phyloP scores from a whole-genome alignment of 2,888 invertebrate genomes.

The Dichetophora obliterata region DNA sequence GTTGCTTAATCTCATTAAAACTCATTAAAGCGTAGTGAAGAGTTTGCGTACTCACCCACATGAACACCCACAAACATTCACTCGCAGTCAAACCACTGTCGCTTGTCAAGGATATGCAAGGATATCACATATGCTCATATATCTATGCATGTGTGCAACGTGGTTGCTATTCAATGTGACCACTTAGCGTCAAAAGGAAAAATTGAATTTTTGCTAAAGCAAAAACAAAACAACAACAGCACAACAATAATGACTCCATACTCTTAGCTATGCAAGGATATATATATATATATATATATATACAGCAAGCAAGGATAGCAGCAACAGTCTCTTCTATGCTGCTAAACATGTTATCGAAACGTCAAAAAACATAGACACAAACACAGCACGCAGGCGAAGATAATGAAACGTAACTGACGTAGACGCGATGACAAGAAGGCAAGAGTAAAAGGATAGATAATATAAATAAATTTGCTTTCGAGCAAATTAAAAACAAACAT shows the following conservation, averaged over 20 bases:
- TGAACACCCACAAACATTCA: background rate
- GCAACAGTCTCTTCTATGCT: background rate
- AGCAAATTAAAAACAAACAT: slow-evolving; percentile 49
- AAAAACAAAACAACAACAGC: slow-evolving; percentile 13
- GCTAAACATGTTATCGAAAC: slow-evolving; percentile 19
- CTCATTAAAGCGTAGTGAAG: slow-evolving; percentile 17
- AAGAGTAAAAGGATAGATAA: slow-evolving; percentile 17
- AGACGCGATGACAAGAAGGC: slow-evolving; percentile 4
- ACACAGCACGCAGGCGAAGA: background rate
- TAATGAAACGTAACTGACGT: background rate
- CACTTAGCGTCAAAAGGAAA: slow-evolving; percentile 35
- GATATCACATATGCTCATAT: background rate
- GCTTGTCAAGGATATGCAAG: background rate
- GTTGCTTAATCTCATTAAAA: slow-evolving; percentile 30
- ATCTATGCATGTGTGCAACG: background rate
- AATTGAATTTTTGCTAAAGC: slow-evolving; percentile 21
- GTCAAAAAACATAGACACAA: slow-evolving; percentile 3
- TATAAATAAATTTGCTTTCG: slow-evolving; percentile 46
- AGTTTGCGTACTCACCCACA: background rate
- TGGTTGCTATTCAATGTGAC: slow-evolving; percentile 36
- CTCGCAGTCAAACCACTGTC: background rate
- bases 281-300: too few species aligned
- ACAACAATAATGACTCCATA: background rate
- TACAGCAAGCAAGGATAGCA: background rate
- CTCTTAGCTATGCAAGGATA: background rate